Conservation (phyloP, 2,888 invertebrate genomes). For the Seira musarum region DNA sequence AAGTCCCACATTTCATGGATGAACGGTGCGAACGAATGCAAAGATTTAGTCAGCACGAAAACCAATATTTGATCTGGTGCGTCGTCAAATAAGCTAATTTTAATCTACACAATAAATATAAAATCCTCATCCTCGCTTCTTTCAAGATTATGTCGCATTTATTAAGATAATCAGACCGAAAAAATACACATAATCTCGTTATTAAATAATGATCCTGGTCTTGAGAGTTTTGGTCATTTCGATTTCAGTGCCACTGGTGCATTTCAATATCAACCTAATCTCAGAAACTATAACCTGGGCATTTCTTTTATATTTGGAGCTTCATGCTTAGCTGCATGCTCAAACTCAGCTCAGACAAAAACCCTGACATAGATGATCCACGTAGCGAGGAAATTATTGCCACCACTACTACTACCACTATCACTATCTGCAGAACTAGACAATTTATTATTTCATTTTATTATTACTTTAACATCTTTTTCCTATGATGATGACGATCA, state of each 20-base stretch:
- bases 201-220: constrained; percentile 23
- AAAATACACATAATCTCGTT: constrained; percentile 17
- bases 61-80: constrained; percentile 1
- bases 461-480: constrained; percentile 40
- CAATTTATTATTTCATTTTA: constrained; percentile 33
- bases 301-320: constrained; percentile 47
- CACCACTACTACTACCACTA: constrained; percentile 20
- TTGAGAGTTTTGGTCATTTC: constrained; percentile 50
- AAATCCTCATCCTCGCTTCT: not conserved
- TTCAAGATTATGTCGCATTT: constrained; percentile 39
- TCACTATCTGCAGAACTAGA: not conserved
- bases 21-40: constrained; percentile 17
- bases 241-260: constrained; percentile 56
- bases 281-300: constrained; percentile 54
- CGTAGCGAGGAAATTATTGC: constrained; percentile 60
- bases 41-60: not conserved
- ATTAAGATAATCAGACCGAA: constrained; percentile 53
- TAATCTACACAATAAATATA: no score
- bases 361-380: constrained; percentile 62
- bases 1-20: constrained; percentile 45
- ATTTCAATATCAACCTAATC: constrained; percentile 55
- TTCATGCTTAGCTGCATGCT: constrained; percentile 55
- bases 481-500: not conserved
- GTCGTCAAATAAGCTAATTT: no score
- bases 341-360: constrained; percentile 23